A percentile compares a stretch with the other conserved stretches of the same genome.
Evolutionary conservation across 23 tunicate species (phyloP).

Genomic region (Oikopleura dioica): DNA sequence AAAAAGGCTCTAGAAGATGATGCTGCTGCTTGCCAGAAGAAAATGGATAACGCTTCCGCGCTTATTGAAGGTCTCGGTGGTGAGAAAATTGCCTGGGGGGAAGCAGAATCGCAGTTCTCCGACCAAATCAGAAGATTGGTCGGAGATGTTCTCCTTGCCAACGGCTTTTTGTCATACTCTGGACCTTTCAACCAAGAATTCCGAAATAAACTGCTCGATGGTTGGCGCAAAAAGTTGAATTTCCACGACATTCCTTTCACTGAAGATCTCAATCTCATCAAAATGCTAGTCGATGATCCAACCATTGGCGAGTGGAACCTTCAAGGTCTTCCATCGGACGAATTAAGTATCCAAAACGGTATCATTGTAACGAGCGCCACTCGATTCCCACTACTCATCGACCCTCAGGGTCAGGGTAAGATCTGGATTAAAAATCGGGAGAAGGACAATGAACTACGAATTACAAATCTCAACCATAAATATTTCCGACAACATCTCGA

Average conservation of each 20-base stretch:
- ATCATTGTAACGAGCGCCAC: conserved; percentile 94
- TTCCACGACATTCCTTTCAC: conserved; percentile 54
- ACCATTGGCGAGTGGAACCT: conserved; percentile 95
- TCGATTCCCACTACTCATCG: conserved; percentile 70
- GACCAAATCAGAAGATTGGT: conserved; percentile 62
- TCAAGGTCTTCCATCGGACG: conserved; percentile 89
- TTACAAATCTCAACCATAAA: conserved; percentile 81
- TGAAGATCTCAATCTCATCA: conserved; percentile 64
- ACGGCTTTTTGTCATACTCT: conserved; percentile 88
- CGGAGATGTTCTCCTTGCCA: conserved; percentile 83
- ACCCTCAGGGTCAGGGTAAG: conserved; percentile 97
- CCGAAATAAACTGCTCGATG: conserved; percentile 33
- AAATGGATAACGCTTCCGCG: conserved; percentile 92
- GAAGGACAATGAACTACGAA: conserved; percentile 45
- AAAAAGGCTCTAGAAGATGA: conserved; percentile 86
- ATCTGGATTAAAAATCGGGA: conserved; percentile 73
- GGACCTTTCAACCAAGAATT: conserved; percentile 98
- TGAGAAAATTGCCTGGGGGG: conserved; percentile 90
- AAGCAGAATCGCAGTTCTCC: conserved; percentile 60
- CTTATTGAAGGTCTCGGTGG: conserved; percentile 95
- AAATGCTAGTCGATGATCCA: conserved; percentile 80
- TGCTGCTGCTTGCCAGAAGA: conserved; percentile 90
- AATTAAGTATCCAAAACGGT: conserved; percentile 80
- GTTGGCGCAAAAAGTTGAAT: conserved; percentile 87
- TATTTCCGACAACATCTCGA: conserved; percentile 95